phyloP scores from a whole-genome alignment of 1,140 invertebrate species.

The Andrena cerasifolii region DNA sequence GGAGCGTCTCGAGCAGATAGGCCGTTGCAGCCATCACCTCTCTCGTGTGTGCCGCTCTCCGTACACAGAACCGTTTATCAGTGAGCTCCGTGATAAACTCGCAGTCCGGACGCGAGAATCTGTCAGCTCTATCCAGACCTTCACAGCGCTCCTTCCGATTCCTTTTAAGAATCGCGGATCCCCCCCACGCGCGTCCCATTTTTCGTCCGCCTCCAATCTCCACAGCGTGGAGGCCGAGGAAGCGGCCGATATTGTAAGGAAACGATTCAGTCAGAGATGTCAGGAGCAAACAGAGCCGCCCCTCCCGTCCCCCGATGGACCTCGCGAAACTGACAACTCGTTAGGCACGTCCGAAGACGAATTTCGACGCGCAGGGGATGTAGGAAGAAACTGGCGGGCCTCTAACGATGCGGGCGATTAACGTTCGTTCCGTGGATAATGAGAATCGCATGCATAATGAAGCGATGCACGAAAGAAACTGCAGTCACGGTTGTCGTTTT shows the following conservation, averaged over 20 bases:
- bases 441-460: constrained; percentile 35
- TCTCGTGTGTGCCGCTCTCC: constrained; percentile 1
- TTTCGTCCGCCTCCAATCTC: no score
- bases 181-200: neutral
- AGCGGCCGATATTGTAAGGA: no score
- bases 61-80: constrained; percentile 59
- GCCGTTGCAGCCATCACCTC: constrained; percentile 36
- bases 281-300: neutral
- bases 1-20: constrained; percentile 56
- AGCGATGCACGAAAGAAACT: constrained; percentile 18
- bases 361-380: neutral
- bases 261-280: no score
- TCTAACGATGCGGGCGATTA: constrained; percentile 31
- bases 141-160: neutral
- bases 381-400: neutral
- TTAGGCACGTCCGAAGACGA: neutral
- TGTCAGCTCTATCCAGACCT: neutral
- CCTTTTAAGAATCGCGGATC: neutral
- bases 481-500: neutral
- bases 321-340: neutral
- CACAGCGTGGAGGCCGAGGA: no score
- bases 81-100: constrained; percentile 46
- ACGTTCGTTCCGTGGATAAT: constrained; percentile 28
- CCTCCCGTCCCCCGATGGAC: neutral
- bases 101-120: neutral